Conservation (phyloP, 2,113 vertebrate genomes). For the Bos javanicus region DNA sequence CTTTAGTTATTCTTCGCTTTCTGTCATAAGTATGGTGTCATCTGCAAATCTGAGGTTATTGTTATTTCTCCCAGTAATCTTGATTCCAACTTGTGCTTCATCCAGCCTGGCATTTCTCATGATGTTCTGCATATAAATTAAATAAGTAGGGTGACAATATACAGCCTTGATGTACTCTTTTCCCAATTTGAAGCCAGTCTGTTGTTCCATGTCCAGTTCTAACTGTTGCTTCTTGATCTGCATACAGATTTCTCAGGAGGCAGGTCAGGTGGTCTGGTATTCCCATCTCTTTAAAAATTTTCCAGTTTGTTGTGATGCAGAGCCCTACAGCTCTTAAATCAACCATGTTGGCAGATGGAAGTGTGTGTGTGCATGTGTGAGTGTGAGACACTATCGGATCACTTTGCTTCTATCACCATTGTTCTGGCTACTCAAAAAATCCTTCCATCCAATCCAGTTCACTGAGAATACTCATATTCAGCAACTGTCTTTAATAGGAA, state of each 20-base stretch:
- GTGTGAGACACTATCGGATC: not conserved
- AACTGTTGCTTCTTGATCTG: not conserved
- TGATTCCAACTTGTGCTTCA: not conserved
- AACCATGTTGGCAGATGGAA: not conserved
- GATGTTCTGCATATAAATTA: not conserved
- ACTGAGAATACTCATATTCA: not conserved
- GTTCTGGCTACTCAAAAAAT: not conserved
- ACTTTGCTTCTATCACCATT: not conserved
- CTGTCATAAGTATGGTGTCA: not conserved
- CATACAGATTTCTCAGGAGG: not conserved
- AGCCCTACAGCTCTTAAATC: not conserved
- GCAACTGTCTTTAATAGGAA: not conserved
- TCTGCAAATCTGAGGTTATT: not conserved
- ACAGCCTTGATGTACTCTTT: not conserved
- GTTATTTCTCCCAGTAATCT: not conserved
- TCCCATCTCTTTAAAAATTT: not conserved
- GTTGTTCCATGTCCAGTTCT: not conserved
- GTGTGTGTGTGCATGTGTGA: not conserved
- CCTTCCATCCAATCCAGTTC: not conserved
- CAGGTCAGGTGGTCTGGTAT: not conserved
- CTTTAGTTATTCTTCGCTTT: not conserved
- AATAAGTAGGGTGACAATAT: not conserved
- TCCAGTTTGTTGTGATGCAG: not conserved
- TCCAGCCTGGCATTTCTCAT: not conserved
- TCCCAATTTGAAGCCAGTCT: not conserved